Conservation (phyloP, 2,888 invertebrate genomes). For the Lamellibrachia satsuma region DNA sequence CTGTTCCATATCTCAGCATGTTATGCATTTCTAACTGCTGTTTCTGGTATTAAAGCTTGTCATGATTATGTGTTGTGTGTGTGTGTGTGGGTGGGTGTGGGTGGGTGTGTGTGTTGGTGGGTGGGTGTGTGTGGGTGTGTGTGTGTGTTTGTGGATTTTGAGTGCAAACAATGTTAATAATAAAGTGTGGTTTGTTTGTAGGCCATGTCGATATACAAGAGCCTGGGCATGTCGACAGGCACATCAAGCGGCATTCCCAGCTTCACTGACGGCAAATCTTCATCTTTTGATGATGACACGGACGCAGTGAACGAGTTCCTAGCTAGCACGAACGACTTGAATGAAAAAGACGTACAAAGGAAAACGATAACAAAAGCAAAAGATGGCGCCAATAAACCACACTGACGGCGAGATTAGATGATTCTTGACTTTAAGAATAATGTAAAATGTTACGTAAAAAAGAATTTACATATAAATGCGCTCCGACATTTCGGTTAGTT, state of each 20-base stretch:
- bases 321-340: not conserved
- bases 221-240: not conserved
- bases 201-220: constrained; percentile 7
- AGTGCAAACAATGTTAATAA: constrained; percentile 70
- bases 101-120: no score
- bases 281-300: not conserved
- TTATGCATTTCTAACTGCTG: no score
- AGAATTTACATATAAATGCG: not conserved
- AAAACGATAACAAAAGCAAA: not conserved
- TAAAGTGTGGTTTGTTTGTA: not conserved
- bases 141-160: no score
- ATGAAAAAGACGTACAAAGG: not conserved
- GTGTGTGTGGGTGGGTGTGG: no score
- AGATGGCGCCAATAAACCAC: not conserved
- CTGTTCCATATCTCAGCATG: no score
- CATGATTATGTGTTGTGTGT: no score
- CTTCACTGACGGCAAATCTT: not conserved
- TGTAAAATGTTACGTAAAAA: not conserved
- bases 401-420: not conserved
- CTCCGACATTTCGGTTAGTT: not conserved
- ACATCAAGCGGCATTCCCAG: not conserved
- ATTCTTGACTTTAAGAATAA: not conserved
- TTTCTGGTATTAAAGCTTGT: no score
- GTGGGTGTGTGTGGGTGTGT: no score
- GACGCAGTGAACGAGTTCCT: not conserved